phyloP scores from a whole-genome alignment of 1,140 invertebrate genomes.

The Aphidius ervi region DNA sequence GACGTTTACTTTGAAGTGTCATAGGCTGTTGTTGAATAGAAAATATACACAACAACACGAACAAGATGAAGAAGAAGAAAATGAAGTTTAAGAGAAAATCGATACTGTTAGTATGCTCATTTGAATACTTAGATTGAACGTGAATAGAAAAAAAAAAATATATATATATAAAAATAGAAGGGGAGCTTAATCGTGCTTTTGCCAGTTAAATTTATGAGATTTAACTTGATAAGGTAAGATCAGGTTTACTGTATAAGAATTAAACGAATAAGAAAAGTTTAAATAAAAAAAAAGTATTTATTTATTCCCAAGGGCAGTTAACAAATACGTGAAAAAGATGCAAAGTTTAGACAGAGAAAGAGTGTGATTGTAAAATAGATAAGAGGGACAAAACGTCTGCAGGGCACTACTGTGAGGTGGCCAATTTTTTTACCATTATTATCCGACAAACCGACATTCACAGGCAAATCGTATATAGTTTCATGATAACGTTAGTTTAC shows the following conservation, averaged over 20 bases:
- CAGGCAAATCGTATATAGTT: too few relatives aligned
- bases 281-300: conserved; percentile 14
- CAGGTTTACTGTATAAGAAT: conserved; percentile 22
- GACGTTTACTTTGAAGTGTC: not conserved
- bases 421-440: too few relatives aligned
- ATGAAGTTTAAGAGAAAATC: conserved; percentile 39
- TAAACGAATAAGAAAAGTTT: conserved; percentile 10
- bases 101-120: conserved; percentile 42
- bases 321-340: too few relatives aligned
- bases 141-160: conserved; percentile 5
- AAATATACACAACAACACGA: not conserved
- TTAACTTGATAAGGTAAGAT: conserved; percentile 47
- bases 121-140: conserved; percentile 56
- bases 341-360: too few relatives aligned
- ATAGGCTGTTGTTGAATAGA: not conserved
- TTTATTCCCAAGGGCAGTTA: too few relatives aligned
- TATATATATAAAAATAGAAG: conserved; percentile 7
- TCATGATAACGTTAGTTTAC: too few relatives aligned
- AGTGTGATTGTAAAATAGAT: too few relatives aligned
- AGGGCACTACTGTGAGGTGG: too few relatives aligned
- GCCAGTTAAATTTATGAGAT: conserved; percentile 52
- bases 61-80: conserved; percentile 4
- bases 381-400: too few relatives aligned
- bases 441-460: too few relatives aligned
- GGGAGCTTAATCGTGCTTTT: conserved; percentile 50